Percentiles rank a stretch among this genome's conserved stretches.
phyloP scores from a whole-genome alignment of 1,140 invertebrate genomes.

The Bombyx mandarina region DNA sequence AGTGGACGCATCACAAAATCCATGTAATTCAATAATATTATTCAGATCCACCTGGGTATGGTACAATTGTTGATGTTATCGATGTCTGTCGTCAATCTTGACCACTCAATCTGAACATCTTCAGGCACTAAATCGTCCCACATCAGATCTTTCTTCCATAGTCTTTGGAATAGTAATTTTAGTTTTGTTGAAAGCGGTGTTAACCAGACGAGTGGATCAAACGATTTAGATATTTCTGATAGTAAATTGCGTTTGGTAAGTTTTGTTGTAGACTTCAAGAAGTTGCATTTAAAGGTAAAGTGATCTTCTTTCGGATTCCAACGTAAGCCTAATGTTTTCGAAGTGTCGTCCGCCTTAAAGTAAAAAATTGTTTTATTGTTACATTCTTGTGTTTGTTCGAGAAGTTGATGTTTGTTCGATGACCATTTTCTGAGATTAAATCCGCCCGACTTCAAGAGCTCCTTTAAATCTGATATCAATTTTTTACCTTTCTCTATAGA shows the following conservation, averaged over 20 bases:
- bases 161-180: no score
- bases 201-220: slow-evolving; percentile 2
- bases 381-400: slow-evolving; percentile 4
- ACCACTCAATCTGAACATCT: slow-evolving; percentile 8
- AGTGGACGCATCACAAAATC: slow-evolving; percentile 11
- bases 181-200: no score
- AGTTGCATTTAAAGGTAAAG: slow-evolving; percentile 8
- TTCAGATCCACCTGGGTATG: slow-evolving; percentile 6
- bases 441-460: no score
- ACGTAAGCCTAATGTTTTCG: slow-evolving; percentile 10
- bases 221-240: slow-evolving; percentile 4
- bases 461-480: no score
- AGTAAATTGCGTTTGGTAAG: slow-evolving; percentile 6
- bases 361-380: neutral
- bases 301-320: slow-evolving; percentile 9
- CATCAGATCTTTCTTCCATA: neutral
- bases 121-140: slow-evolving; percentile 9
- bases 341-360: slow-evolving; percentile 5
- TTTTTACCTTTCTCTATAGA: no score
- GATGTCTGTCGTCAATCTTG: slow-evolving; percentile 5
- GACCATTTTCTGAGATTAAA: no score
- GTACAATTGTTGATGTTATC: slow-evolving; percentile 8
- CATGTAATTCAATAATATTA: slow-evolving; percentile 8
- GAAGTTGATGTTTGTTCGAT: slow-evolving; percentile 11
- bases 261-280: neutral